Conservation (phyloP, 2,888 invertebrate genomes). For the Lamproptera curius region DNA sequence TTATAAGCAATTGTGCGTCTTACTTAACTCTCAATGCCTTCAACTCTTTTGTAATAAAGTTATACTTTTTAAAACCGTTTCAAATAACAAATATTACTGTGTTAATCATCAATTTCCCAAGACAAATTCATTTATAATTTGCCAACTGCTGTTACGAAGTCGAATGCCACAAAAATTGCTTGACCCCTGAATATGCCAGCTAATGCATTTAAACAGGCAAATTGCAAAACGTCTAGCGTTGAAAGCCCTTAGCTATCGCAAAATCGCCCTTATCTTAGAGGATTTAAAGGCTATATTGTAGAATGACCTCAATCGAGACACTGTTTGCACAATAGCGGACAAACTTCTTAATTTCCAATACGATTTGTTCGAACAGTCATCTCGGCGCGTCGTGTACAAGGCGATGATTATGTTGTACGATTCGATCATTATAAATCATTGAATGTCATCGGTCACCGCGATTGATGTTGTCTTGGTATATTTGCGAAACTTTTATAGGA, state of each 20-base stretch:
- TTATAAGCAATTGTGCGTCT: too few species aligned
- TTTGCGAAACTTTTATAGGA: too few species aligned
- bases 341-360: slow-evolving; percentile 20
- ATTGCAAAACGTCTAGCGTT: slow-evolving; percentile 1
- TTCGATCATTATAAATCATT: too few species aligned
- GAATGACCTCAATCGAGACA: neutral
- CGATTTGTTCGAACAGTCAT: slow-evolving; percentile 22
- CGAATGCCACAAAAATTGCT: neutral
- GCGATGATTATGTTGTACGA: slow-evolving; percentile 45
- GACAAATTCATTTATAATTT: too few species aligned
- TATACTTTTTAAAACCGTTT: too few species aligned
- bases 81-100: too few species aligned
- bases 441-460: too few species aligned
- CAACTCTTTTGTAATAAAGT: too few species aligned
- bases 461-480: too few species aligned
- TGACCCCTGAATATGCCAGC: neutral
- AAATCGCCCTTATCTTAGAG: neutral
- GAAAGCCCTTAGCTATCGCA: neutral
- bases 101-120: too few species aligned
- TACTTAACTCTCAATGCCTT: neutral
- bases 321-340: slow-evolving; percentile 11
- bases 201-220: slow-evolving; percentile 4
- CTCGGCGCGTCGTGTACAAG: slow-evolving; percentile 46
- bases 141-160: too few species aligned
- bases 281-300: neutral